Evolutionary conservation across 2,797 vertebrate genomes (phyloP), one percentile per base, ranked within the genome.

Genomic region (Alcedo quadribrachys): DNA sequence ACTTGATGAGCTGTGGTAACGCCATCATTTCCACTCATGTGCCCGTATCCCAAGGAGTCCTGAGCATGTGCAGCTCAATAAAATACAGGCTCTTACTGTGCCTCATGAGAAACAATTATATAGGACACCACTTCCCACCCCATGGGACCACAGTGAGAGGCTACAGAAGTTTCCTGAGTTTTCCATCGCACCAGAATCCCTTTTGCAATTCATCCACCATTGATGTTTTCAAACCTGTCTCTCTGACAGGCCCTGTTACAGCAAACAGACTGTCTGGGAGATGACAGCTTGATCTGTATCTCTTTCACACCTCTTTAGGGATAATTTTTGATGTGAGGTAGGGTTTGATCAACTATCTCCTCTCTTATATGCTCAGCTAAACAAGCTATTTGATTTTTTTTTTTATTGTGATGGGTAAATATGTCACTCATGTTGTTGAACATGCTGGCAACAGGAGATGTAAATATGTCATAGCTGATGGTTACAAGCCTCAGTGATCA

Each of bases 381-480:
- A 96, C 69, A 90, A 95, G 76, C 33, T 61, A 55, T 96, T 95
- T 95, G 88, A 94, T 89, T 89, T 86, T 68, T 90, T n/a, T 83
- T 75, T 76, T 77, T 71, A 75, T 81, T 90, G 89, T 84, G 69
- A 90, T 92, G 81, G 76, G 73, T 93, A 96, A 94, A 88, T 87
- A 94, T 96, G 89, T 94, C 94, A 97, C 67, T 94, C 82, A 75
- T 70, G 61, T 77, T 90, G 79, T 81, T 87, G 87, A 93, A 93
- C 93, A 94, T 77, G 61, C 70, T 91, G 95, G 85, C 83, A 96
- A 87, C 80, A 74, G 74, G 57, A 90, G 87, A 85, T 84, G 92
- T 94, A 95, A 96, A 97, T 96, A 96, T 96, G 96, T 93, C 87
- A 87, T 55, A 85, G 63, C 68, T 91, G 71, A 21, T 77, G 66